These are phyloP conservation scores for Diachasma alloeum DNA, from an alignment of 1,140 invertebrate genomes.

Conservation along the genomic window DNA sequence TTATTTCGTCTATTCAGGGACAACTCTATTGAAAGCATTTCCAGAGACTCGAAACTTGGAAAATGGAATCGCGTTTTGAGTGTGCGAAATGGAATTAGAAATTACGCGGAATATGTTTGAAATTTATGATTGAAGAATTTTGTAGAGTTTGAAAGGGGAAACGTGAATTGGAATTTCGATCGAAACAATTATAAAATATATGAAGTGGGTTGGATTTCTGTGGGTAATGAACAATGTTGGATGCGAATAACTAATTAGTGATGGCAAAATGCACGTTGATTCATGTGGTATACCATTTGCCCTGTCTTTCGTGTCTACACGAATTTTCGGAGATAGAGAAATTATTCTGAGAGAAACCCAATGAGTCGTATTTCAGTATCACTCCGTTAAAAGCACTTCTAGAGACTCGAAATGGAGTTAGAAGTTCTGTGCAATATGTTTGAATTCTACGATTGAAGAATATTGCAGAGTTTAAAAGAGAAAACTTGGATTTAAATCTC, in stretches of 20 bases:
- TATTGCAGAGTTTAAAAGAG: too few relatives aligned
- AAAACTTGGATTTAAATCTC: too few relatives aligned
- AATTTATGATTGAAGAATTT: neutral
- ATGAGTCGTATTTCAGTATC: too few relatives aligned
- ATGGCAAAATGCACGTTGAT: neutral
- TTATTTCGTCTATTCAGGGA: neutral
- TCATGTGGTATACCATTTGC: too few relatives aligned
- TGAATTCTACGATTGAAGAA: too few relatives aligned
- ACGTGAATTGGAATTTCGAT: too few relatives aligned
- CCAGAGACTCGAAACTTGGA: neutral
- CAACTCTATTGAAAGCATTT: neutral
- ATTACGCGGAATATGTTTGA: neutral
- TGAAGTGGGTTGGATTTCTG: too few relatives aligned
- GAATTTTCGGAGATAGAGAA: neutral
- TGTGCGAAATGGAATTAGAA: neutral
- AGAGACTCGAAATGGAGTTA: too few relatives aligned
- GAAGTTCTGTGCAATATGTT: too few relatives aligned
- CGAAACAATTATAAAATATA: too few relatives aligned
- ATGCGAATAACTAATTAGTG: neutral
- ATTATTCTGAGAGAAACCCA: neutral
- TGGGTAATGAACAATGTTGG: neutral
- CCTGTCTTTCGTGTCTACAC: too few relatives aligned
- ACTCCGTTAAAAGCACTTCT: too few relatives aligned
- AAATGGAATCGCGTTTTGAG: neutral
- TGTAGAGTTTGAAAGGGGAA: neutral